These are phyloP conservation scores for Himalopsyche tibetana DNA, from an alignment of 2,888 invertebrate genomes.

Conservation along the genomic window DNA sequence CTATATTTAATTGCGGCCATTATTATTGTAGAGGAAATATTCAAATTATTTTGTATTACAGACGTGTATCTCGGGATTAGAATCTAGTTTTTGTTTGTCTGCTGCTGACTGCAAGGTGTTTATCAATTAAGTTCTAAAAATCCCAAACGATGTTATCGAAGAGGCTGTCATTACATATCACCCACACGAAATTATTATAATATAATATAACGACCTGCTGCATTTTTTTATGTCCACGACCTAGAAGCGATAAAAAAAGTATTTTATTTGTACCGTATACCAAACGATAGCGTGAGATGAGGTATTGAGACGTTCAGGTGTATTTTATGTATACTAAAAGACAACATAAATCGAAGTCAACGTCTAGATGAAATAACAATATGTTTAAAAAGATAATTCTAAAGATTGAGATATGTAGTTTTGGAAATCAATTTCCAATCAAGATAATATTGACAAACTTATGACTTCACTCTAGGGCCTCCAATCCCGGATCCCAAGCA, in stretches of 20 bases:
- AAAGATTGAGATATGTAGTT: too few species aligned
- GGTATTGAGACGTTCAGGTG: too few species aligned
- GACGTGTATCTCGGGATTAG: not conserved
- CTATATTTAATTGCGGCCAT: conserved; percentile 1
- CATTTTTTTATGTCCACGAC: conserved; percentile 6
- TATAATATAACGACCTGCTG: conserved; percentile 3
- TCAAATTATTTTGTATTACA: conserved; percentile 1
- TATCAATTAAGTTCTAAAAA: conserved; percentile 34
- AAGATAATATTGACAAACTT: too few species aligned
- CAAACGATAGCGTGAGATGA: not conserved
- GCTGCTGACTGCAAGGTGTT: not conserved
- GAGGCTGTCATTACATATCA: not conserved
- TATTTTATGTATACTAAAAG: too few species aligned
- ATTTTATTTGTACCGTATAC: not conserved
- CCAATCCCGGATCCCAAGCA: too few species aligned
- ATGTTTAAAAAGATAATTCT: too few species aligned
- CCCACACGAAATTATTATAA: conserved; percentile 6
- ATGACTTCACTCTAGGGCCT: too few species aligned
- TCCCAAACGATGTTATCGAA: conserved; percentile 18
- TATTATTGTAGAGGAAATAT: not conserved
- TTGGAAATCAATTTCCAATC: too few species aligned
- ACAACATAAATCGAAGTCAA: too few species aligned
- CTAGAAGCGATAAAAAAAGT: conserved; percentile 11
- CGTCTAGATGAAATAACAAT: too few species aligned
- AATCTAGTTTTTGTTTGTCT: conserved; percentile 6